Evolutionary conservation across 2,888 invertebrate species (phyloP).

Genomic region (Ectemnius lituratus): DNA sequence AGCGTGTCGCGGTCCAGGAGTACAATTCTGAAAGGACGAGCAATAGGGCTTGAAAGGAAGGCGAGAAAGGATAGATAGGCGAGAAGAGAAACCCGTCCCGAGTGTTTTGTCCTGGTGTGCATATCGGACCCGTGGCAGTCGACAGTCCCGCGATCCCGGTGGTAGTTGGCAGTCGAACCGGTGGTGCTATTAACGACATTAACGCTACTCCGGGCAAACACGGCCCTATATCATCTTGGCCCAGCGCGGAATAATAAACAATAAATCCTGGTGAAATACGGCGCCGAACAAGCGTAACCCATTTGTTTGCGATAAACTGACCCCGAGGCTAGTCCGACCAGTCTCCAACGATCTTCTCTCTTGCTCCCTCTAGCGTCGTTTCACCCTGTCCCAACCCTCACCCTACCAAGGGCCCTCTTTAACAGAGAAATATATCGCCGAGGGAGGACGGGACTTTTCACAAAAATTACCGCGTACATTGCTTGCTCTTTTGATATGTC

Average conservation of each 20-base stretch:
- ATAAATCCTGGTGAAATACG: constrained; percentile 76
- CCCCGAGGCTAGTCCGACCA: constrained; percentile 75
- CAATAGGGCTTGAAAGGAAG: constrained; percentile 8
- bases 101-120: constrained; percentile 44
- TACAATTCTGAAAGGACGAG: constrained; percentile 26
- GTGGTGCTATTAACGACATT: constrained; percentile 76
- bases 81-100: constrained; percentile 48
- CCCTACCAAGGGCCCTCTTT: neutral
- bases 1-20: constrained; percentile 29
- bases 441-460: constrained; percentile 21
- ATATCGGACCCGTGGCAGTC: constrained; percentile 23
- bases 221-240: constrained; percentile 73
- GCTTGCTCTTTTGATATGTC: neutral
- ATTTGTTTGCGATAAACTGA: constrained; percentile 77
- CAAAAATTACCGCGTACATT: neutral
- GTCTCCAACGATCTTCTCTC: constrained; percentile 65
- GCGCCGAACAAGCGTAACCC: constrained; percentile 76
- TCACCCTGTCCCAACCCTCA: constrained; percentile 44
- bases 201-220: constrained; percentile 74
- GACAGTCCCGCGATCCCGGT: constrained; percentile 47
- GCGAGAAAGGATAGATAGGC: constrained; percentile 1
- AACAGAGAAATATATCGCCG: constrained; percentile 25
- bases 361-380: constrained; percentile 28
- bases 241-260: constrained; percentile 74
- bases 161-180: constrained; percentile 64